Conservation (phyloP, 1,140 invertebrate species). For the Zaprionus taronus region DNA sequence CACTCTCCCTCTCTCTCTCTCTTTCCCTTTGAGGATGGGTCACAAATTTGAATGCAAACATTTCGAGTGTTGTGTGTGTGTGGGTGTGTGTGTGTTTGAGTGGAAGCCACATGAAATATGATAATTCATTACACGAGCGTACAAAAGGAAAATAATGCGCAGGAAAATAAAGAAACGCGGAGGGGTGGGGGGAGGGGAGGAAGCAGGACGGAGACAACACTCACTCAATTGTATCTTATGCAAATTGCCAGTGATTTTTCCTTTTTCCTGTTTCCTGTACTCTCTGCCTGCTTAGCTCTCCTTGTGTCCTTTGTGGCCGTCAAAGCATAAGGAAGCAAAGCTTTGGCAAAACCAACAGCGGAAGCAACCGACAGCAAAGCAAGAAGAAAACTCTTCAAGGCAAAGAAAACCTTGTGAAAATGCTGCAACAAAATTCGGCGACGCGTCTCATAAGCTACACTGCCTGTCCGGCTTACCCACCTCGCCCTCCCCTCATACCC, state of each 20-base stretch:
- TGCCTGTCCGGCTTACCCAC: too few species aligned
- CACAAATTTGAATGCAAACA: slow-evolving; percentile 73
- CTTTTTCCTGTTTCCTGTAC: slow-evolving; percentile 64
- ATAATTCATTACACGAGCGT: slow-evolving; percentile 80
- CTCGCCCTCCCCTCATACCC: neutral
- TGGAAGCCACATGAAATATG: slow-evolving; percentile 77
- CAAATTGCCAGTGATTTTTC: slow-evolving; percentile 83
- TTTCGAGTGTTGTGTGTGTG: slow-evolving; percentile 38
- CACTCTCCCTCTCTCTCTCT: neutral
- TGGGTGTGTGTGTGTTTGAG: slow-evolving; percentile 37
- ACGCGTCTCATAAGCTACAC: slow-evolving; percentile 15
- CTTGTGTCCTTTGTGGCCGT: slow-evolving; percentile 43
- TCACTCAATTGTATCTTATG: slow-evolving; percentile 83
- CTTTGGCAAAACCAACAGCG: slow-evolving; percentile 25
- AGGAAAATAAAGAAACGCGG: slow-evolving; percentile 32
- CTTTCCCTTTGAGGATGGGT: slow-evolving; percentile 33
- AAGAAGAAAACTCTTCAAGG: neutral
- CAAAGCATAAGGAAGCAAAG: slow-evolving; percentile 47
- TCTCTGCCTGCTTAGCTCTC: slow-evolving; percentile 30
- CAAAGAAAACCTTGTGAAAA: neutral
- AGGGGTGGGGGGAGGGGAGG: rapidly evolving
- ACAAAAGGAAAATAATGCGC: slow-evolving; percentile 56
- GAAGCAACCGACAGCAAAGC: slow-evolving; percentile 13
- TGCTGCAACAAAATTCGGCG: slow-evolving; percentile 32
- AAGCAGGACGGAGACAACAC: slow-evolving; percentile 62